phyloP scores from a whole-genome alignment of 2,797 vertebrate genomes.

The Petrocephalus schoutedeni region DNA sequence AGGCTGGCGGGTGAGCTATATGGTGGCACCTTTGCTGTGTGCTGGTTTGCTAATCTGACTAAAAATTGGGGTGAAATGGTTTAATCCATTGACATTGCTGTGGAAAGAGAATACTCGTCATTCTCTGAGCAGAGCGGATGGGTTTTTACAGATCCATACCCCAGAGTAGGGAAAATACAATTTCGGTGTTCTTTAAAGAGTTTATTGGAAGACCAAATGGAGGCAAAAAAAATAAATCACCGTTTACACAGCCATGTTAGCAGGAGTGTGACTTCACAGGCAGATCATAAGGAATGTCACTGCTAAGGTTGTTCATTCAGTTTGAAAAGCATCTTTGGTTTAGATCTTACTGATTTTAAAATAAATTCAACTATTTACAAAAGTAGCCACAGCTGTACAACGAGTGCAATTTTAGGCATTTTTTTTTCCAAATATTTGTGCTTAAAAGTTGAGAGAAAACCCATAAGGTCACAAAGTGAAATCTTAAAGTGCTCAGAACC shows the following conservation, averaged over 20 bases:
- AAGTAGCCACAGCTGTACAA: constrained; percentile 2
- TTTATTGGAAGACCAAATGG: constrained; percentile 14
- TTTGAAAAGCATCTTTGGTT: constrained; percentile 15
- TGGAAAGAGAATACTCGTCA: background rate
- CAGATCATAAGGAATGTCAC: background rate
- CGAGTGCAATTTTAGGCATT: background rate
- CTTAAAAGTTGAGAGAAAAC: background rate
- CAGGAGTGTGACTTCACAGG: background rate
- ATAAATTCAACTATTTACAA: constrained; percentile 18
- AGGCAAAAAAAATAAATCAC: background rate
- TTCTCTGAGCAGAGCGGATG: background rate
- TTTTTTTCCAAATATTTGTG: constrained; percentile 14
- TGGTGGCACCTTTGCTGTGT: background rate
- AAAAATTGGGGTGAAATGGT: background rate
- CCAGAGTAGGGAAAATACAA: background rate
- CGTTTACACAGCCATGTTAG: background rate
- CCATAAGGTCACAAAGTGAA: background rate
- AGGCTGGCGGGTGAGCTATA: background rate
- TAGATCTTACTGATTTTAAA: constrained; percentile 5
- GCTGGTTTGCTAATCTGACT: background rate
- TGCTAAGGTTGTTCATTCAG: background rate
- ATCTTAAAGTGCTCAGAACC: constrained; percentile 17
- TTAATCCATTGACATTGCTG: background rate
- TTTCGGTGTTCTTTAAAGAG: background rate
- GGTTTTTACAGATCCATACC: background rate